Evolutionary conservation across 2,888 invertebrate genomes (phyloP).

Genomic region (Vanessa cardui): DNA sequence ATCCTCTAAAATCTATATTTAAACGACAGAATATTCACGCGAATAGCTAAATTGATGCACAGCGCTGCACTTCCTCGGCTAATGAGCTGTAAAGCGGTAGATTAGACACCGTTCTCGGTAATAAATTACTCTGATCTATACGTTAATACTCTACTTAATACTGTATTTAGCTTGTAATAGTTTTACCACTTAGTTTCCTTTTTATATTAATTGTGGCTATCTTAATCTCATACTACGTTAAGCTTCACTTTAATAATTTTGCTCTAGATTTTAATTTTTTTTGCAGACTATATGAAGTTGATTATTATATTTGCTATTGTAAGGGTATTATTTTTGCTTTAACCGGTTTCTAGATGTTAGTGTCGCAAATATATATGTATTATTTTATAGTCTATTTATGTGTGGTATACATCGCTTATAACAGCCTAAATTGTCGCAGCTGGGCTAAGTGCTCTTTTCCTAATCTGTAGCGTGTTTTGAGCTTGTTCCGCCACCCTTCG

Average conservation of each 20-base stretch:
- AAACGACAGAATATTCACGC: slow-evolving; percentile 16
- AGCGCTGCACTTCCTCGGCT: slow-evolving; percentile 35
- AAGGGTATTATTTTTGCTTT: no score
- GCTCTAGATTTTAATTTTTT: no score
- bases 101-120: slow-evolving; percentile 25
- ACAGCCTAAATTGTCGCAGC: no score
- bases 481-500: no score
- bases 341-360: no score
- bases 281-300: no score
- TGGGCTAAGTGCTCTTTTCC: no score
- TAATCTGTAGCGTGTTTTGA: no score
- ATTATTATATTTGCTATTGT: no score
- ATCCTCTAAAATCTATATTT: not conserved
- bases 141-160: slow-evolving; percentile 11
- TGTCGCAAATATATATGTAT: no score
- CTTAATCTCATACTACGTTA: not conserved
- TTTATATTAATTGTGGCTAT: slow-evolving; percentile 1
- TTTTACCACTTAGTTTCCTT: not conserved
- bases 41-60: slow-evolving; percentile 26
- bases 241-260: not conserved
- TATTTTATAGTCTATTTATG: no score
- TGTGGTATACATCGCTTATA: no score
- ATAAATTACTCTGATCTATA: slow-evolving; percentile 9
- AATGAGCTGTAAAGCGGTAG: slow-evolving; percentile 40
- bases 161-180: slow-evolving; percentile 1